Conservation (phyloP, 2,113 vertebrate species). For the Calyptomena viridis region DNA sequence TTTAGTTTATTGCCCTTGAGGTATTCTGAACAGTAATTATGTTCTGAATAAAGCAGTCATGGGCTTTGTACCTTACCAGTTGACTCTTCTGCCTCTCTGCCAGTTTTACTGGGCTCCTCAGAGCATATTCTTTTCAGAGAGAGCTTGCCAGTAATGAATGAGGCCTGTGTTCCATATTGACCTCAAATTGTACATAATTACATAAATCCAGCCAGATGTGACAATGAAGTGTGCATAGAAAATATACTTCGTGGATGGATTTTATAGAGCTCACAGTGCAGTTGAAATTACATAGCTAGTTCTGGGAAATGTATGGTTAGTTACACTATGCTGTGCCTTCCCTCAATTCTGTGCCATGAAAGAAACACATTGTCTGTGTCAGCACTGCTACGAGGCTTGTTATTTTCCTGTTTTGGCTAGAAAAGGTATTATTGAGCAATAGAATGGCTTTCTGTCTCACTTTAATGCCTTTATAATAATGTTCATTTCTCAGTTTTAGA, state of each 20-base stretch:
- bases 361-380: background rate
- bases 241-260: background rate
- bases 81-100: background rate
- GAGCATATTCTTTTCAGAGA: conserved; percentile 9
- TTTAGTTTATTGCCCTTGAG: background rate
- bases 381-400: background rate
- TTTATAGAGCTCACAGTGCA: background rate
- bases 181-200: conserved; percentile 35
- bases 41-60: background rate
- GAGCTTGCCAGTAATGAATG: conserved; percentile 16
- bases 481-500: background rate
- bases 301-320: conserved; percentile 6
- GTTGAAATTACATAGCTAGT: conserved; percentile 47
- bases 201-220: conserved; percentile 40
- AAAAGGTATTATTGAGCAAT: background rate
- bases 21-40: background rate
- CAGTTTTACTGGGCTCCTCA: background rate
- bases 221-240: conserved; percentile 3
- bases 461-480: background rate
- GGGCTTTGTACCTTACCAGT: background rate
- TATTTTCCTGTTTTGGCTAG: background rate
- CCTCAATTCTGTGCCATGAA: background rate
- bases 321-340: background rate
- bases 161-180: conserved; percentile 45
- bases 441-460: background rate